Evolutionary conservation across 2,797 vertebrate species (phyloP), one percentile per base, ranked within the genome.

Genomic region (Notolabrus celidotus): DNA sequence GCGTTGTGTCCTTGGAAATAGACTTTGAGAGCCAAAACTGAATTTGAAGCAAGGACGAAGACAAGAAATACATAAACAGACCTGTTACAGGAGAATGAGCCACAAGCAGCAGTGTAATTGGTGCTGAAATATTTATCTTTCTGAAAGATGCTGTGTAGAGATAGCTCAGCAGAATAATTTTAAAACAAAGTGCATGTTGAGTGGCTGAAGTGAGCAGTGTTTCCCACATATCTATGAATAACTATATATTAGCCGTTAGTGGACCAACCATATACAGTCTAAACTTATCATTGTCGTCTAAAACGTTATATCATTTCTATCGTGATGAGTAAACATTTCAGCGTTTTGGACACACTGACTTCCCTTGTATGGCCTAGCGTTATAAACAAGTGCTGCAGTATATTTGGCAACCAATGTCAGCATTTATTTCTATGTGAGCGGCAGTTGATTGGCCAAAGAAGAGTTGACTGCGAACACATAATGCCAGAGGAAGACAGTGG

Each of bases 1-100:
- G 65, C 22, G 36, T 0, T 27, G 47, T 54, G 77, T 83, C 76
- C 64, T 84, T 71, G 69, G 57, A 29, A 25, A 57, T 34, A 59
- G 64, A 71, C 36, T 49, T 27, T 76, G 29, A 2, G 19, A 76
- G 72, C 5, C 57, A 29, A 46, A 83, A 73, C 22, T 68, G 23
- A 49, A 76, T 81, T 17, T 45, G 47, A 75, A 17, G 29, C 23
- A n/a, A 19, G 39, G 25, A 70, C 58, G 36, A 19, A 36, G 49
- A 66, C 62, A 3, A 33, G 7, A 46, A 76, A 80, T 51, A 46
- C 39, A 49, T 34, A 55, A 69, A 70, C 55, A 49, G 53, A n/a
- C 15, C 7, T 4, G 20, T 60, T 54, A 39, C 12, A 42, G 64
- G 16, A 17, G 25, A 63, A 69, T 58, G 54, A 66, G 33, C 16